Percentiles rank a stretch among this genome's conserved stretches.
Evolutionary conservation across 2,888 invertebrate genomes (phyloP).

Genomic region (Nebria brevicollis): DNA sequence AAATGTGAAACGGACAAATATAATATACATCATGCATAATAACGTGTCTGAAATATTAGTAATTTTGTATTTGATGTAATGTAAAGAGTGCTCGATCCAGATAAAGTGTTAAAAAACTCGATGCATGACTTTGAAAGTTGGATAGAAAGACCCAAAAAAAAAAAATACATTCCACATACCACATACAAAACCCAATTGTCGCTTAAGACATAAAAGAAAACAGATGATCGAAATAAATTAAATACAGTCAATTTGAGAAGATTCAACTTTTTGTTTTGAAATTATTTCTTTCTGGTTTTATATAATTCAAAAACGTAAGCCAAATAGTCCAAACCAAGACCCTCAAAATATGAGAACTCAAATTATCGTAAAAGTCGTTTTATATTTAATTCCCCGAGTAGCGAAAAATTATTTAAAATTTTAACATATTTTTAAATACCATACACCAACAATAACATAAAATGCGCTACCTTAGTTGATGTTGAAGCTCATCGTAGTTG

Average conservation of each 20-base stretch:
- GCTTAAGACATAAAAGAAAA: neutral
- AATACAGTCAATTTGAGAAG: neutral
- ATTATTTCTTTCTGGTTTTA: too few relatives aligned
- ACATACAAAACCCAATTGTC: neutral
- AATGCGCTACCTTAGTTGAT: conserved; percentile 77
- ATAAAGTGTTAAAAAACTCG: conserved; percentile 11
- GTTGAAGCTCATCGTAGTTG: conserved; percentile 87
- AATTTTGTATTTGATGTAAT: neutral
- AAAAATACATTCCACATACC: neutral
- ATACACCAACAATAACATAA: neutral
- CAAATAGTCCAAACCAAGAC: too few relatives aligned
- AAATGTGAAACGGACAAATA: conserved; percentile 55
- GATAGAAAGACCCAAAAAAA: neutral
- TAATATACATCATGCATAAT: conserved; percentile 44
- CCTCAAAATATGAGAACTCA: neutral
- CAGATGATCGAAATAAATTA: neutral
- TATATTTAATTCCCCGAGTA: neutral
- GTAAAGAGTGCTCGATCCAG: conserved; percentile 9
- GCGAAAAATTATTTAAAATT: neutral
- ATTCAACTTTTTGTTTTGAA: neutral
- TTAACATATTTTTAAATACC: neutral
- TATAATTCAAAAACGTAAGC: too few relatives aligned
- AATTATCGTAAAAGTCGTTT: neutral
- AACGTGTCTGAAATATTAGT: neutral
- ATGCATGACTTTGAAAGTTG: neutral